Evolutionary conservation across 2,797 vertebrate genomes (phyloP), one percentile per base, ranked within the genome.

Genomic region (Hyperoplus immaculatus): DNA sequence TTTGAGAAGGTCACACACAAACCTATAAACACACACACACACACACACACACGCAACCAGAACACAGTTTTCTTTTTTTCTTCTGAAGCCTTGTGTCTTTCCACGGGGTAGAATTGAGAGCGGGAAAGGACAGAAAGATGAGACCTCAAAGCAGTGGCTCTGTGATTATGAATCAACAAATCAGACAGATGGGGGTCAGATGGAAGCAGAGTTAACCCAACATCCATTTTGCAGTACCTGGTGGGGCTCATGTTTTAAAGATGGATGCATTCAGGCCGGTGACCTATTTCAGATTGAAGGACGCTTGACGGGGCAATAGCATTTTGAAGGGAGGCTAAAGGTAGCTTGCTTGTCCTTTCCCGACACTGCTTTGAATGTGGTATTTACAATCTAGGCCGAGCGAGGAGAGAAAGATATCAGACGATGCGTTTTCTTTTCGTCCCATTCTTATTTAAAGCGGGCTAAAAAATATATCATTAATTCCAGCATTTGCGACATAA

Each of bases 311-410:
- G 76, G 72, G 71, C 67, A n/a, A 53, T 85, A 83, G 89, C 85
- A 83, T 91, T 92, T 91, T 77, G 57, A 86, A 76, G 74, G 74
- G 68, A 29, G 83, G 81, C 75, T 56, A 76, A 90, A 85, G 86
- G 82, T 81, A 62, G 59, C 79, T 78, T 42, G 69, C 69, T 83
- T 79, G 84, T 87, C 87, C 72, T 79, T 86, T 85, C 78, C 29
- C 8, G 63, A 80, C 80, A 73, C 72, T 39, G 64, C 74, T 73
- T 21, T 1, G 39, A 70, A 80, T 61, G 89, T 91, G 92, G 82
- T 91, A 93, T 94, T 94, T 94, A 94, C 91, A 94, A 87, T 92
- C 88, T 62, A 41, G 69, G 72, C 87, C 64, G 29, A 66, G 83
- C 74, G 72, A 70, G 78, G 78, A 83, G 69, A 76, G 76, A 82